phyloP scores from a whole-genome alignment of 2,888 invertebrate genomes.

The Cartodere bifasciata region DNA sequence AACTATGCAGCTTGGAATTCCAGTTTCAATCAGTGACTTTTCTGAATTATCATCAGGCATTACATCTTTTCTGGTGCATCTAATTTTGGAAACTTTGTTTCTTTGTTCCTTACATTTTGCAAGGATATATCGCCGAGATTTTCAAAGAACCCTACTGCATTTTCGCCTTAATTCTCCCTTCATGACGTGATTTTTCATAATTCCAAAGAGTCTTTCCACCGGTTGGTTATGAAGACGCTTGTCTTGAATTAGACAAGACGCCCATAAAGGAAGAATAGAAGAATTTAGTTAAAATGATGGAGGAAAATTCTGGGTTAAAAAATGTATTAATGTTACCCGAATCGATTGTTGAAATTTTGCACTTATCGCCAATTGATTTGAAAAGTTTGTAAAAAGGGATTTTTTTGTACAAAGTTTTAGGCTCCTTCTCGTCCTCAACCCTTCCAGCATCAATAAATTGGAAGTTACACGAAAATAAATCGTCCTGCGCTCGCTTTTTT shows the following conservation, averaged over 20 bases:
- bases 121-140: background rate
- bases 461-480: no score
- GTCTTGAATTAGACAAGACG: background rate
- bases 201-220: slow-evolving; percentile 4
- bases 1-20: no score
- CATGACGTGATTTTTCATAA: slow-evolving; percentile 1
- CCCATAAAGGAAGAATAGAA: slow-evolving; percentile 3
- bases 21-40: background rate
- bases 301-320: background rate
- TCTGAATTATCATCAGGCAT: no score
- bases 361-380: no score
- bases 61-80: slow-evolving; percentile 1
- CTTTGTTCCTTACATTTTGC: slow-evolving; percentile 1
- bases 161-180: background rate
- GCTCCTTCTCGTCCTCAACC: no score
- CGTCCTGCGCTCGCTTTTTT: no score
- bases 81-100: background rate
- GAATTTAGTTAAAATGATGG: background rate
- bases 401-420: no score
- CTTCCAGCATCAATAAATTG: no score
- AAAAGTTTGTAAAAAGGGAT: no score
- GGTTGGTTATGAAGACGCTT: slow-evolving; percentile 1
- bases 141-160: slow-evolving; percentile 3
- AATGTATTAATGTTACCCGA: no score
- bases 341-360: no score